Conservation (phyloP, 1,140 invertebrate species). For the Drepana arcuata region DNA sequence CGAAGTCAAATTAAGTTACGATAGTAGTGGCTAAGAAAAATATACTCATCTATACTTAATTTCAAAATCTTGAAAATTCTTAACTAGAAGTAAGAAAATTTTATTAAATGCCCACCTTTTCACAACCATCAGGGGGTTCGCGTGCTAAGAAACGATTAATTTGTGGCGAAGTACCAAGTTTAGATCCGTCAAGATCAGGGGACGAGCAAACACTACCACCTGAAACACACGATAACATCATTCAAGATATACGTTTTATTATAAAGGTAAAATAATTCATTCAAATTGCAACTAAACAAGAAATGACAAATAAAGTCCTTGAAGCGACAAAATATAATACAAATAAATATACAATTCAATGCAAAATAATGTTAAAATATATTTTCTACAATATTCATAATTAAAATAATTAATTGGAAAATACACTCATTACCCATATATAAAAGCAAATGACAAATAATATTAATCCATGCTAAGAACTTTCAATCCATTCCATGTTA, state of each 20-base stretch:
- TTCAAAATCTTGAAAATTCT: too few species aligned
- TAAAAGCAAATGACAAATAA: constrained; percentile 8
- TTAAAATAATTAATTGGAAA: too few species aligned
- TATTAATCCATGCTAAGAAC: constrained; percentile 16
- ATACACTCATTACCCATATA: too few species aligned
- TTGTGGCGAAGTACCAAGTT: constrained; percentile 82
- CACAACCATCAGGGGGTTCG: constrained; percentile 91
- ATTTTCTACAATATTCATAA: too few species aligned
- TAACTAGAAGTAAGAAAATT: too few species aligned
- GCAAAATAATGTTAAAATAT: background rate
- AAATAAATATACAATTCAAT: constrained; percentile 1
- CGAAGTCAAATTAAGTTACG: too few species aligned
- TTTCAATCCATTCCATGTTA: constrained; percentile 14
- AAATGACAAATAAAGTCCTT: background rate
- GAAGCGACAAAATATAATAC: background rate
- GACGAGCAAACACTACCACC: constrained; percentile 70
- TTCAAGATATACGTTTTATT: background rate
- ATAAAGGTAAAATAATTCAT: background rate
- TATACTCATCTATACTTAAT: too few species aligned
- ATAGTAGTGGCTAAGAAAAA: too few species aligned
- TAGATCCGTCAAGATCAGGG: constrained; percentile 62
- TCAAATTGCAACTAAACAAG: background rate
- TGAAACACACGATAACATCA: constrained; percentile 21
- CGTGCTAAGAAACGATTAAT: constrained; percentile 88
- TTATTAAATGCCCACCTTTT: constrained; percentile 82